A percentile compares a stretch with the other conserved stretches of the same genome.
Conservation (phyloP, 2,888 invertebrate genomes). For the Lycia hirtaria region DNA sequence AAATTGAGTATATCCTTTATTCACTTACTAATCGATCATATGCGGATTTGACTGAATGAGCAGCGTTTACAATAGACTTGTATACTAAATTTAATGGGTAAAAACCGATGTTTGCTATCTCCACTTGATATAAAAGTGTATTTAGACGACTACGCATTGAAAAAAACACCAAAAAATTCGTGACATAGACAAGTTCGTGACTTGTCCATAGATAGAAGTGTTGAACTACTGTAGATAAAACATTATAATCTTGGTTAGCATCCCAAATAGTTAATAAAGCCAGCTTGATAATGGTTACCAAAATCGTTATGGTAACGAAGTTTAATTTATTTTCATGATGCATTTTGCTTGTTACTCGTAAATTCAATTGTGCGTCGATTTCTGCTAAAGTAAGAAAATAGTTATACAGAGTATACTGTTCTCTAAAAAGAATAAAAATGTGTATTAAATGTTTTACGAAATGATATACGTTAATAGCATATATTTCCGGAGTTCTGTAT, state of each 20-base stretch:
- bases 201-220: background rate
- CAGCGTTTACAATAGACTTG: background rate
- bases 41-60: background rate
- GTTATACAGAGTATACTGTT: background rate
- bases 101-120: background rate
- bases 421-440: background rate
- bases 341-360: background rate
- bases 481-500: fast-evolving
- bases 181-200: background rate
- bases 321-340: background rate
- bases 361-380: background rate
- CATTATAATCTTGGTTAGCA: background rate
- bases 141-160: background rate
- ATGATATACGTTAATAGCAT: background rate
- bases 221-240: background rate
- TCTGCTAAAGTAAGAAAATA: background rate
- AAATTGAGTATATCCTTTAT: background rate
- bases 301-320: background rate
- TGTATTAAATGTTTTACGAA: background rate
- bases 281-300: background rate
- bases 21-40: constrained; percentile 7
- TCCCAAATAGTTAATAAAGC: background rate
- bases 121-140: background rate
- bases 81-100: background rate
- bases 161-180: constrained; percentile 1